These are phyloP conservation scores for Stenopsyche tienmushanensis DNA, from an alignment of 1,140 invertebrate genomes.

Conservation along the genomic window DNA sequence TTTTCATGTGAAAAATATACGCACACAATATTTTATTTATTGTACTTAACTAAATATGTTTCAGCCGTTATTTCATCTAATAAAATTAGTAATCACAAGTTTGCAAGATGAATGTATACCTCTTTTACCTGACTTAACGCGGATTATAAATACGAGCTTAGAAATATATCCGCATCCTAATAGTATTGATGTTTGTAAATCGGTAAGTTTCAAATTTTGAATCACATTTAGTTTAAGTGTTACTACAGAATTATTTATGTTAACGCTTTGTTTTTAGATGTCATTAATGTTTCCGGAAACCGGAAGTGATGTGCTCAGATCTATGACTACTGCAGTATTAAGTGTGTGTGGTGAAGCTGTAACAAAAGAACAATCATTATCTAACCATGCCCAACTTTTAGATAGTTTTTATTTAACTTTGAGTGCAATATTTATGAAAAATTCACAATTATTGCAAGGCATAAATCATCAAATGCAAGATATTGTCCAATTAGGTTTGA, in stretches of 20 bases:
- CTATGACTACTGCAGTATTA: slow-evolving; percentile 16
- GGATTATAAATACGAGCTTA: slow-evolving; percentile 31
- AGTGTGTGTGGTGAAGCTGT: slow-evolving; percentile 21
- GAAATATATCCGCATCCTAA: slow-evolving; percentile 32
- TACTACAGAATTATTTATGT: neutral
- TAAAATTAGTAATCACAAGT: slow-evolving; percentile 34
- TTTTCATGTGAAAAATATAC: neutral
- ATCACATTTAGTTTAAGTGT: no score
- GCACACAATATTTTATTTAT: neutral
- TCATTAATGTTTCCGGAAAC: slow-evolving; percentile 37
- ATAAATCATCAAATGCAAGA: slow-evolving; percentile 33
- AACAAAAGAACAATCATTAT: slow-evolving; percentile 26
- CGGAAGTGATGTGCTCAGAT: slow-evolving; percentile 16
- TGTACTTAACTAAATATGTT: no score
- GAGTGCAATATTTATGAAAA: slow-evolving; percentile 25
- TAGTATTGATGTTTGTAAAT: slow-evolving; percentile 37
- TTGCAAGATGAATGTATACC: slow-evolving; percentile 38
- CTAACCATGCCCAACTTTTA: slow-evolving; percentile 29
- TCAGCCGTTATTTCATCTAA: slow-evolving; percentile 37
- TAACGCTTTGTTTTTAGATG: slow-evolving; percentile 30
- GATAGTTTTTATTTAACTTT: slow-evolving; percentile 30
- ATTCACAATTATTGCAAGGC: slow-evolving; percentile 27
- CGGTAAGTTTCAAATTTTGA: no score
- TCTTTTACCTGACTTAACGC: slow-evolving; percentile 32
- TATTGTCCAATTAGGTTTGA: slow-evolving; percentile 37